Conservation (phyloP, 2,113 vertebrate genomes). For the Zapornia atra region DNA sequence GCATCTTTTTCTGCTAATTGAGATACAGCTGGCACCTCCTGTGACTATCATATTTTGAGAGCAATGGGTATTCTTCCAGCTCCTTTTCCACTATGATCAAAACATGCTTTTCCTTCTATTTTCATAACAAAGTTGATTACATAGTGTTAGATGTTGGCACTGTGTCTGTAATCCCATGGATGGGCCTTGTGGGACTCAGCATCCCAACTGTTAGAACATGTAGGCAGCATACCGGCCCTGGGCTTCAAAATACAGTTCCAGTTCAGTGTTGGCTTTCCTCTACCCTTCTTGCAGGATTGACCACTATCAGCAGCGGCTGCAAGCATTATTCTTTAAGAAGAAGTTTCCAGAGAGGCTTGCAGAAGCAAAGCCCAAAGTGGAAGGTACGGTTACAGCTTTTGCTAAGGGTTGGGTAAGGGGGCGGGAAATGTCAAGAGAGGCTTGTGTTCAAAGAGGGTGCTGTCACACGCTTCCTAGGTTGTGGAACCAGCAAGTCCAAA, state of each 20-base stretch:
- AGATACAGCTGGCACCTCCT: neutral
- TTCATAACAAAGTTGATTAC: neutral
- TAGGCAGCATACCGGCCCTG: neutral
- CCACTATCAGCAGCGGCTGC: conserved; percentile 94
- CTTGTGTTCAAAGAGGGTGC: neutral
- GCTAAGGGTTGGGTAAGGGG: neutral
- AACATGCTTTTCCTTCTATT: neutral
- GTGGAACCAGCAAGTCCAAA: neutral
- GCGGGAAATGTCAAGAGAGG: neutral
- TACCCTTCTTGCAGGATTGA: conserved; percentile 82
- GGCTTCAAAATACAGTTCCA: neutral
- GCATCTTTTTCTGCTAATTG: neutral
- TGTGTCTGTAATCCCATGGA: neutral
- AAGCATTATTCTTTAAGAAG: conserved; percentile 95
- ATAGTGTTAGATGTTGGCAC: neutral
- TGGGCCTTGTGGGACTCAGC: neutral
- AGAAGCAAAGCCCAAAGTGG: conserved; percentile 91
- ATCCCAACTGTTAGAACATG: neutral
- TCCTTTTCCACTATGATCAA: neutral
- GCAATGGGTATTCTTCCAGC: neutral
- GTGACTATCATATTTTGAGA: neutral
- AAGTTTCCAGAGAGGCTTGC: conserved; percentile 91
- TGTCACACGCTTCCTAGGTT: neutral
- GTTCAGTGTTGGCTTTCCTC: neutral
- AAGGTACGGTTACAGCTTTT: conserved; percentile 77